Evolutionary conservation across 1,140 invertebrate genomes (phyloP).

Genomic region (Cotesia glomerata): DNA sequence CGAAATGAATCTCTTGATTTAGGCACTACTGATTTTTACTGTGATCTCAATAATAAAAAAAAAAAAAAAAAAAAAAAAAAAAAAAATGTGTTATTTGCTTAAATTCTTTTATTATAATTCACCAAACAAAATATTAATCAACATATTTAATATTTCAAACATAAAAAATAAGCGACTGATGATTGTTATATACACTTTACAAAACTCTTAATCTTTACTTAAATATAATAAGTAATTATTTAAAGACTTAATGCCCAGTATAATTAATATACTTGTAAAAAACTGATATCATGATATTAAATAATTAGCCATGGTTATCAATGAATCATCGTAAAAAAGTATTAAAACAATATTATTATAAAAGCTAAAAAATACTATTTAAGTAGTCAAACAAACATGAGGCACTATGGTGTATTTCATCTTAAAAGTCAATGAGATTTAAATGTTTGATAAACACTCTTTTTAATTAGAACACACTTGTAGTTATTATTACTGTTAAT

Average conservation of each 20-base stretch:
- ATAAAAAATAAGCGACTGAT: not conserved
- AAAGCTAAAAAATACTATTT: not conserved
- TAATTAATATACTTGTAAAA: too few relatives aligned
- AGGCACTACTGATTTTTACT: constrained; percentile 42
- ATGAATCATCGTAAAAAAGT: too few relatives aligned
- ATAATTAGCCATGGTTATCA: too few relatives aligned
- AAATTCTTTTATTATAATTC: not conserved
- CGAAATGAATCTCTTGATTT: constrained; percentile 24
- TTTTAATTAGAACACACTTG: not conserved
- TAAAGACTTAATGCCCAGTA: too few relatives aligned
- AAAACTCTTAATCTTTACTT: not conserved
- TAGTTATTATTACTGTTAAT: not conserved
- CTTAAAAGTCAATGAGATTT: too few relatives aligned
- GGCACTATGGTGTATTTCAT: constrained; percentile 43
- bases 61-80: not conserved
- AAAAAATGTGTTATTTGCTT: not conserved
- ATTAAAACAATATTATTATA: too few relatives aligned
- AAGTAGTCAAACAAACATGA: constrained; percentile 17
- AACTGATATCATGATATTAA: too few relatives aligned
- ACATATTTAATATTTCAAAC: not conserved
- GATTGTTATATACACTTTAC: not conserved
- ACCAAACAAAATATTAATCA: not conserved
- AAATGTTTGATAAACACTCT: not conserved
- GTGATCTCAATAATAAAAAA: constrained; percentile 43
- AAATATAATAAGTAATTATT: too few relatives aligned